Evolutionary conservation across 2,888 invertebrate species (phyloP).

Genomic region (Ochlodes sylvanus): DNA sequence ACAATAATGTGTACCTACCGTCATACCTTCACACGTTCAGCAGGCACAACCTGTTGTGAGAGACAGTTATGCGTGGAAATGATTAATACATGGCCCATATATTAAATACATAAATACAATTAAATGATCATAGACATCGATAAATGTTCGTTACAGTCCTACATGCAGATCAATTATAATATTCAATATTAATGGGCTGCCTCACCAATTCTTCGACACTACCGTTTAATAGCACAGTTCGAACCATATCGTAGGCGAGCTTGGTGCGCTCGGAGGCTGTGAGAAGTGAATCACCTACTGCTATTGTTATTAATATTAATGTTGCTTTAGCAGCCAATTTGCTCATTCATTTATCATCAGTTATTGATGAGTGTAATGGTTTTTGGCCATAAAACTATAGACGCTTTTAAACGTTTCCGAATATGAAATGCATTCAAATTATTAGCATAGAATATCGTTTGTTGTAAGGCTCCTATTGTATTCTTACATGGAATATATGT

Average conservation of each 20-base stretch:
- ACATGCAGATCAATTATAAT: slow-evolving; percentile 2
- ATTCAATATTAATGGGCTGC: slow-evolving; percentile 15
- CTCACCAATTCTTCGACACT: slow-evolving; percentile 20
- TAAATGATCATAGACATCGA: too few species aligned
- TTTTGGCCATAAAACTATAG: neutral
- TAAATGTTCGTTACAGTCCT: too few species aligned
- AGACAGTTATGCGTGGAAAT: too few species aligned
- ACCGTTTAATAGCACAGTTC: slow-evolving; percentile 25
- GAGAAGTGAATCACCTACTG: slow-evolving; percentile 34
- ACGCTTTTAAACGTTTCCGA: neutral
- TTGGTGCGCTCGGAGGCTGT: slow-evolving; percentile 19
- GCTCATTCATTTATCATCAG: slow-evolving; percentile 20
- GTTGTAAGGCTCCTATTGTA: too few species aligned
- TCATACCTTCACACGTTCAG: too few species aligned
- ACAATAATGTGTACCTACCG: too few species aligned
- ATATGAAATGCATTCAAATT: neutral
- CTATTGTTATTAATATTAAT: slow-evolving; percentile 34
- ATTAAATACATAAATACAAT: too few species aligned
- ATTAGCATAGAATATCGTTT: too few species aligned
- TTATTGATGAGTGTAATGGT: slow-evolving; percentile 12
- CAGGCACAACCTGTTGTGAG: too few species aligned
- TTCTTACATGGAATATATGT: too few species aligned
- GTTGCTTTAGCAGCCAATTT: slow-evolving; percentile 22
- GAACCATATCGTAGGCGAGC: slow-evolving; percentile 45
- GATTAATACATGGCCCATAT: too few species aligned